Conservation (phyloP, 2,888 invertebrate genomes). For the Bombylius major region DNA sequence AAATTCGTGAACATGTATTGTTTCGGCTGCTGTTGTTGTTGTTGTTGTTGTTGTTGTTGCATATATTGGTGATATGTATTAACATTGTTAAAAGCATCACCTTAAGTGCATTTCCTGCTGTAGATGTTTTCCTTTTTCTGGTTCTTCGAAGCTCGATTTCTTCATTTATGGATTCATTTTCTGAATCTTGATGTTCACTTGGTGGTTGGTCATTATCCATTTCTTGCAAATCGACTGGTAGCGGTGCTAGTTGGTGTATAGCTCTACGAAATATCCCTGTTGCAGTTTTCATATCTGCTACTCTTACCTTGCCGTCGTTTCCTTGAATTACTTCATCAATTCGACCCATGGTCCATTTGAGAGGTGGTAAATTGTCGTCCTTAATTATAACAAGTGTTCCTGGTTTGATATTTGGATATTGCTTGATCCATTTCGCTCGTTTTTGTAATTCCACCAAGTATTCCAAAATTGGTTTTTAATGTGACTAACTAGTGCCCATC, state of each 20-base stretch:
- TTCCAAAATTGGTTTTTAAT: not conserved
- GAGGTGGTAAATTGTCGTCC: too few species aligned
- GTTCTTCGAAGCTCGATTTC: not conserved
- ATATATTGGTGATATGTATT: too few species aligned
- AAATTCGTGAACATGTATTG: not conserved
- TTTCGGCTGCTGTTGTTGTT: not conserved
- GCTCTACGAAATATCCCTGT: not conserved
- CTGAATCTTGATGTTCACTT: not conserved
- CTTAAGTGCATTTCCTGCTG: not conserved
- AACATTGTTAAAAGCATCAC: not conserved
- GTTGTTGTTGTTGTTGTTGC: too few species aligned
- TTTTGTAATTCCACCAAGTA: not conserved
- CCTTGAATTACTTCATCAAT: not conserved
- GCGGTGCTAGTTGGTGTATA: not conserved
- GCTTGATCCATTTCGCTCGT: too few species aligned
- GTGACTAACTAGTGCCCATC: not conserved
- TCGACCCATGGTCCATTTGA: not conserved
- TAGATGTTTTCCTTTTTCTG: not conserved
- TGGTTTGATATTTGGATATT: not conserved
- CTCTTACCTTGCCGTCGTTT: conserved; percentile 6
- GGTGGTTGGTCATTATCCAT: too few species aligned
- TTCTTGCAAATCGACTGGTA: not conserved
- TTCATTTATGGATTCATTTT: not conserved
- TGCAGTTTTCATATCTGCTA: not conserved
- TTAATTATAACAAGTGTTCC: too few species aligned